Evolutionary conservation across 2,888 invertebrate genomes (phyloP).

Genomic region (Epsilonema sp.): DNA sequence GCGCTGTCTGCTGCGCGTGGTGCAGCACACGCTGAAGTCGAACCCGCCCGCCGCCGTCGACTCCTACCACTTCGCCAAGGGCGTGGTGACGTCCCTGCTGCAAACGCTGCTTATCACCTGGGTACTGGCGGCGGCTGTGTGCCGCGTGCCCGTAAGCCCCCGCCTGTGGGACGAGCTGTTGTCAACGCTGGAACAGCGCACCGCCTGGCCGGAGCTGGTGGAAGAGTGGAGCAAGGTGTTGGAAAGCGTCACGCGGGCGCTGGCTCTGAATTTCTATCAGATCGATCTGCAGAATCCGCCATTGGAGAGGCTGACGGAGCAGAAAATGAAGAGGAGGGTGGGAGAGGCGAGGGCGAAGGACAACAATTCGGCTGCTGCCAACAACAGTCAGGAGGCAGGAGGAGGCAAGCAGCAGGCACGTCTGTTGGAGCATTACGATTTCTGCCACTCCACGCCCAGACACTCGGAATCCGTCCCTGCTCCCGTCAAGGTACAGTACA

Average conservation of each 20-base stretch:
- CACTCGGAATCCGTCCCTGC: neutral
- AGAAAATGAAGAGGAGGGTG: neutral
- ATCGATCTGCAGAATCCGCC: slow-evolving; percentile 71
- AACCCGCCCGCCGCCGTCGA: neutral
- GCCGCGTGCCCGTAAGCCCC: slow-evolving; percentile 68
- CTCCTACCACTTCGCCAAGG: neutral
- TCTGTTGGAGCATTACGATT: neutral
- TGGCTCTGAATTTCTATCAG: slow-evolving; percentile 82
- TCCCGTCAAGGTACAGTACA: too few relatives aligned
- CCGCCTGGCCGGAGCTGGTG: slow-evolving; percentile 4
- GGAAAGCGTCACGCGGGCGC: slow-evolving; percentile 78
- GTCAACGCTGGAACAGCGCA: neutral
- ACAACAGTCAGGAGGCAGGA: too few relatives aligned
- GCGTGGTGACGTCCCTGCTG: slow-evolving; percentile 32
- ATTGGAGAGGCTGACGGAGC: slow-evolving; percentile 50
- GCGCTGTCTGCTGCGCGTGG: neutral
- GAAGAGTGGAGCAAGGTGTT: slow-evolving; percentile 36
- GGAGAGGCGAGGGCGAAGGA: neutral
- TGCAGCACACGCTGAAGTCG: neutral
- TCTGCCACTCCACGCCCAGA: neutral
- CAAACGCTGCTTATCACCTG: slow-evolving; percentile 90
- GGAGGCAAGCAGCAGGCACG: neutral
- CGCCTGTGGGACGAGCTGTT: slow-evolving; percentile 76
- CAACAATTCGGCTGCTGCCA: too few relatives aligned
- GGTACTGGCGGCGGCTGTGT: slow-evolving; percentile 90